Evolutionary conservation across 2,888 invertebrate species (phyloP).

Genomic region (Hydroisotoma schaefferi): DNA sequence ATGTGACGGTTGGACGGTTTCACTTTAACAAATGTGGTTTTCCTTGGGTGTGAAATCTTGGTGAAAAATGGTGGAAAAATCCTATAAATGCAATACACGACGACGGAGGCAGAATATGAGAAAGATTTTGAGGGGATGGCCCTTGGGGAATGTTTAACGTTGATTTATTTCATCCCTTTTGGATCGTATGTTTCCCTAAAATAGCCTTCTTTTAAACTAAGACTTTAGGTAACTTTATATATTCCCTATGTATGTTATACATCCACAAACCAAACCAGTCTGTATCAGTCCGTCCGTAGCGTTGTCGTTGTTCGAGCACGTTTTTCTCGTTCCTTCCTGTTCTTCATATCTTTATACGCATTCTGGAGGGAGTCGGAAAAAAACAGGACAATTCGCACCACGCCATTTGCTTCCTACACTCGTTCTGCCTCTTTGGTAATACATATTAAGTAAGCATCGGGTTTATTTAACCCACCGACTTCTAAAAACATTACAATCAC

Average conservation of each 20-base stretch:
- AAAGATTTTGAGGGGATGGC: constrained; percentile 42
- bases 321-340: too few species aligned
- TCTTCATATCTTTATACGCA: too few species aligned
- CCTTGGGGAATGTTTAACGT: constrained; percentile 44
- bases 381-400: too few species aligned
- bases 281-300: too few species aligned
- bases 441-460: too few species aligned
- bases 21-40: background rate
- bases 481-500: too few species aligned
- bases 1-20: background rate
- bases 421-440: too few species aligned
- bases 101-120: constrained; percentile 15
- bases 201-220: background rate
- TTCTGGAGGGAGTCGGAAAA: too few species aligned
- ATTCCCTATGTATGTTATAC: background rate
- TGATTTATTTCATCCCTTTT: constrained; percentile 40
- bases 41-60: constrained; percentile 24
- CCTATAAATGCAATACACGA: constrained; percentile 38
- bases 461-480: too few species aligned
- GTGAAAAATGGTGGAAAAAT: constrained; percentile 37
- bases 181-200: constrained; percentile 12
- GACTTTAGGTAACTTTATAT: background rate
- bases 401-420: too few species aligned
- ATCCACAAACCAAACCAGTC: too few species aligned
- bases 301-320: too few species aligned